Conservation (phyloP, 2,888 invertebrate species). For the Gordius sp. region DNA sequence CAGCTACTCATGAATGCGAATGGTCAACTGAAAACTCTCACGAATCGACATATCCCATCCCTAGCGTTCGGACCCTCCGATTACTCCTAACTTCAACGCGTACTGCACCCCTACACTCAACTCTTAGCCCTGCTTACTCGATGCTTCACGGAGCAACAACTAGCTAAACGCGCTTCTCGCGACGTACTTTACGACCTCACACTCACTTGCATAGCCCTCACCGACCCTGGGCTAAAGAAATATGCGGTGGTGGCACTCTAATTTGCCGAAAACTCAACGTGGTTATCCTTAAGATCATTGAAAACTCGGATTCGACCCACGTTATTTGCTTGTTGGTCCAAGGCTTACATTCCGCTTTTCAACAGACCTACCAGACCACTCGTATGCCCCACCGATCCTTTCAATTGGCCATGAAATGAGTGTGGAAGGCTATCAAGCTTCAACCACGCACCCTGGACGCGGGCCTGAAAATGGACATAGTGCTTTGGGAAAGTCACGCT, state of each 20-base stretch:
- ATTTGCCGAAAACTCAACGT: conserved; percentile 47
- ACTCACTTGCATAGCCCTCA: conserved; percentile 41
- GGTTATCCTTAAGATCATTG: conserved; percentile 47
- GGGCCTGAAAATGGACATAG: not conserved
- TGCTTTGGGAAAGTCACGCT: not conserved
- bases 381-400: too few relatives aligned
- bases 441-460: not conserved
- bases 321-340: too few relatives aligned
- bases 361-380: too few relatives aligned
- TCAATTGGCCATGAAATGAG: conserved; percentile 1
- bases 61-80: too few relatives aligned
- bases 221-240: conserved; percentile 39
- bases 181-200: conserved; percentile 44
- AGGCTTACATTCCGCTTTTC: too few relatives aligned
- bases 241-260: conserved; percentile 38
- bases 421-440: not conserved
- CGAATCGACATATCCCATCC: too few relatives aligned
- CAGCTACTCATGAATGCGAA: too few relatives aligned
- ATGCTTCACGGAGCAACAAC: conserved; percentile 34
- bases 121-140: too few relatives aligned
- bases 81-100: too few relatives aligned
- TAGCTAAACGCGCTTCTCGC: conserved; percentile 42
- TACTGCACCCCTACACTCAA: too few relatives aligned
- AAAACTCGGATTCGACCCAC: too few relatives aligned
- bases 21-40: too few relatives aligned